A percentile compares a stretch with the other conserved stretches of the same genome.
Conservation (phyloP, 2,797 vertebrate genomes). For the Microctenopoma lineatum region DNA sequence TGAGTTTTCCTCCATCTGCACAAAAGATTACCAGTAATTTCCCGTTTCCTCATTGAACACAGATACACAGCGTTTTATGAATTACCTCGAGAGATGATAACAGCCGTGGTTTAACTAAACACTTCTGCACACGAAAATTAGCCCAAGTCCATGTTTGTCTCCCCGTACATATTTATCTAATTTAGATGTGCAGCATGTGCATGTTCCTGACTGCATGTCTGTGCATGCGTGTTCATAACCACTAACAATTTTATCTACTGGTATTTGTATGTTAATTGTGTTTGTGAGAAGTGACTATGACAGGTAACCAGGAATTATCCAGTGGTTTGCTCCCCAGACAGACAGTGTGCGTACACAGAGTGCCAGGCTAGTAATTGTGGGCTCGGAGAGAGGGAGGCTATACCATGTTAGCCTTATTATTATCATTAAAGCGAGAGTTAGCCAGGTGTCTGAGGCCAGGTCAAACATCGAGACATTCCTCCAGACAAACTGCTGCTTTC, state of each 20-base stretch:
- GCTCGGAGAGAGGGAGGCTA: constrained; percentile 71
- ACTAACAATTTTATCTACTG: constrained; percentile 25
- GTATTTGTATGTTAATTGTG: constrained; percentile 62
- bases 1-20: constrained; percentile 22
- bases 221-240: constrained; percentile 25
- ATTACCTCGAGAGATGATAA: constrained; percentile 53
- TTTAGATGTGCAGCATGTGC: constrained; percentile 33
- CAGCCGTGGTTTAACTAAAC: constrained; percentile 48
- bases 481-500: constrained; percentile 74
- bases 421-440: constrained; percentile 81
- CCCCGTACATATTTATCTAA: constrained; percentile 34
- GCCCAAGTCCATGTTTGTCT: constrained; percentile 57
- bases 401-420: constrained; percentile 77
- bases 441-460: constrained; percentile 72
- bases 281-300: constrained; percentile 69
- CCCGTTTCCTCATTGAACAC: constrained; percentile 41
- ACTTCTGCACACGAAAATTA: constrained; percentile 50
- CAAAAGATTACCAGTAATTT: constrained; percentile 47
- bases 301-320: constrained; percentile 77
- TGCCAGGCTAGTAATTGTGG: constrained; percentile 79
- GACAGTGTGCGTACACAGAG: constrained; percentile 71
- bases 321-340: constrained; percentile 77
- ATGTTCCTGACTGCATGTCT: constrained; percentile 34
- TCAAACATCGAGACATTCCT: constrained; percentile 65
- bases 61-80: constrained; percentile 30